Evolutionary conservation across 2,797 vertebrate genomes (phyloP).

Genomic region (Enteromius fasciolatus): DNA sequence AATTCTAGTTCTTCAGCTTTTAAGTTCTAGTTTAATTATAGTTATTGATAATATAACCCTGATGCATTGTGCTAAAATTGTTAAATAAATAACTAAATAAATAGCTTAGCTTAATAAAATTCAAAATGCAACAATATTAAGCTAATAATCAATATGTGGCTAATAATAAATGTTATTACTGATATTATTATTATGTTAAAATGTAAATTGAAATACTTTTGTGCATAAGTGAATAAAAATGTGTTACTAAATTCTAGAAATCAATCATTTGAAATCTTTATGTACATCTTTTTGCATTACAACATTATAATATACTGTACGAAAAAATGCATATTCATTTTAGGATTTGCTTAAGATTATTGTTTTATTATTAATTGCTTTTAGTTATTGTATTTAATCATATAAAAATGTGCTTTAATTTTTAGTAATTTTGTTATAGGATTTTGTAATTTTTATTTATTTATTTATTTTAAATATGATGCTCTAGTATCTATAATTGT

Average conservation of each 20-base stretch:
- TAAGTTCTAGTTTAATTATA: neutral
- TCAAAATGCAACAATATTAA: neutral
- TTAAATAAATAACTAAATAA: too few species aligned
- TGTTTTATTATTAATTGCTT: neutral
- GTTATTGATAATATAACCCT: neutral
- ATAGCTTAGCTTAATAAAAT: neutral
- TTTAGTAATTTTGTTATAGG: neutral
- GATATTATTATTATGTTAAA: neutral
- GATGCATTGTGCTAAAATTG: neutral
- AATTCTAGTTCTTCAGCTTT: neutral
- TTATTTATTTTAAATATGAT: neutral
- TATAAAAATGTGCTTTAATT: neutral
- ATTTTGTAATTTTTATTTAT: neutral
- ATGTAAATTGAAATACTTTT: neutral
- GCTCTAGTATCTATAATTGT: neutral
- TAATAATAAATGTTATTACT: neutral
- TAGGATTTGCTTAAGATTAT: neutral
- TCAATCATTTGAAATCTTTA: neutral
- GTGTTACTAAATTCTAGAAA: neutral
- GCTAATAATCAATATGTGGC: neutral
- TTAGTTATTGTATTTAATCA: neutral
- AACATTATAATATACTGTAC: too few species aligned
- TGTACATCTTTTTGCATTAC: neutral
- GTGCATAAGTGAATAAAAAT: too few species aligned
- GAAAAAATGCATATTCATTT: neutral